phyloP scores from a whole-genome alignment of 2,888 invertebrate species.

The Amphipoea oculea region DNA sequence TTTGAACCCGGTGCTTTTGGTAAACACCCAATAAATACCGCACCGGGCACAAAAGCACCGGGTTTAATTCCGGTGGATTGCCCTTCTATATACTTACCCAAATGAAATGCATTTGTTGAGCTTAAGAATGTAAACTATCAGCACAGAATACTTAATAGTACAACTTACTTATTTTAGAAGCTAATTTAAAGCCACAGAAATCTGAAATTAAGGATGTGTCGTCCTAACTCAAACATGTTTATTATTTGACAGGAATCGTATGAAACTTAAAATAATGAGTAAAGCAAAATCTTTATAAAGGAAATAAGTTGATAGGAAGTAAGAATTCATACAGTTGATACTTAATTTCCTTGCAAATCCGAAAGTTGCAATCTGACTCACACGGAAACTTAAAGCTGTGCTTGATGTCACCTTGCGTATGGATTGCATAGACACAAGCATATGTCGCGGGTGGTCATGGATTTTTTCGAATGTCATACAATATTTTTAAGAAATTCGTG shows the following conservation, averaged over 20 bases:
- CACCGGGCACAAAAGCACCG: too few species aligned
- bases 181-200: not conserved
- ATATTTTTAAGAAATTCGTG: slow-evolving; percentile 10
- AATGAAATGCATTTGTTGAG: not conserved
- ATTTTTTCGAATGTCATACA: not conserved
- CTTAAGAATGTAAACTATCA: not conserved
- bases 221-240: not conserved
- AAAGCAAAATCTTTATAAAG: not conserved
- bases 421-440: not conserved
- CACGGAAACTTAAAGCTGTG: not conserved
- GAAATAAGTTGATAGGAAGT: slow-evolving; percentile 29
- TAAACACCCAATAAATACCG: too few species aligned
- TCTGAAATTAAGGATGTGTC: not conserved
- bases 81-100: too few species aligned
- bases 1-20: too few species aligned
- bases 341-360: slow-evolving; percentile 24
- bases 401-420: slow-evolving; percentile 2
- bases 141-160: too few species aligned
- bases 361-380: slow-evolving; percentile 14
- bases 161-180: not conserved
- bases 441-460: not conserved
- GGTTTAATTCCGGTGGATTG: too few species aligned
- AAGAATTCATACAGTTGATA: slow-evolving; percentile 23
- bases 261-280: not conserved
- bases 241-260: not conserved